Evolutionary conservation across 2,113 vertebrate genomes (phyloP), one percentile per base, ranked within the genome.

Genomic region (Halcyon malimbica): DNA sequence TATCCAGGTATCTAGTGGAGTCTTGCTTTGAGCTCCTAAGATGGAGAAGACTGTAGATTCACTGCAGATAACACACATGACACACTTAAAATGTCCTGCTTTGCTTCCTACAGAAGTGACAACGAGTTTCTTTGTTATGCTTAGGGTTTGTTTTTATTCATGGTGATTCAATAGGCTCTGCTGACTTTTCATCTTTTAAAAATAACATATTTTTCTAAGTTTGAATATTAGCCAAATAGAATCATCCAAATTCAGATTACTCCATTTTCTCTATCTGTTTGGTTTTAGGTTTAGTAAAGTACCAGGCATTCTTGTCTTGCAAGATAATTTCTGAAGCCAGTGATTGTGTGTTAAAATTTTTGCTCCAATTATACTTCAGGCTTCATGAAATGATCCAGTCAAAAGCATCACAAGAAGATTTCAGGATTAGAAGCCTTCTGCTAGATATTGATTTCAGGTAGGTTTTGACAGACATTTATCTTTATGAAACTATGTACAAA

Each of bases 361-460:
- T 90, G 20, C 83, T 75, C 68, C 80, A n/a, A 95, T 97, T 95
- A 35, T 93, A 39, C 16, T 86, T 92, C 97, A 99, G 99, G 95
- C 98, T 99, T 70, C 99, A 99, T 86, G 99, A 99, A 94, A 95
- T 99, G 97, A 99, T 99, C 94, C 99, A 98, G 81, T 83, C 98
- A 69, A 97, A 98, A 79, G 98, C 98, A 78, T 91, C 96, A 70
- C 97, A 97, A 46, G 93, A 97, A 33, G 87, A 97, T 35, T 87
- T 96, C 37, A 75, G 83, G 5, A 93, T 99, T 91, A 99, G 97
- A 97, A 99, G 99, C 96, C 98, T 99, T 71, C 97, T 99, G 93
- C 96, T 99, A 96, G 99, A 99, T 98, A 99, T 99, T 94, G 99
- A 99, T 98, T 99, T 99, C 98, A 99, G 99, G 99, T 99, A 86